Evolutionary conservation across 1,140 invertebrate genomes (phyloP).

Genomic region (Neodiprion virginianus): DNA sequence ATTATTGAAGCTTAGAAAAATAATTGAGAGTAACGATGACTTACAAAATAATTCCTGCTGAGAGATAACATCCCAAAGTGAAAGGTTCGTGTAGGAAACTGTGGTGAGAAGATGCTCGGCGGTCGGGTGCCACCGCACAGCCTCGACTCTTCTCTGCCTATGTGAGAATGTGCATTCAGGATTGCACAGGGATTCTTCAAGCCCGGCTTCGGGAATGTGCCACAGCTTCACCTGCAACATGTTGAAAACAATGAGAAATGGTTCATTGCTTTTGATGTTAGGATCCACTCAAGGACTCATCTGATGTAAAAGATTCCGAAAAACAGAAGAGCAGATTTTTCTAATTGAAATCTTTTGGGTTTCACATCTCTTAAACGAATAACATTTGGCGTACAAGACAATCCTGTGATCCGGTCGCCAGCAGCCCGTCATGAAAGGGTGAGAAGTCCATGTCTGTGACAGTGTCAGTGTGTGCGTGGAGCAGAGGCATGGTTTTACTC

Average conservation of each 20-base stretch:
- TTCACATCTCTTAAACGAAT: not conserved
- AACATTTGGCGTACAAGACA: constrained; percentile 70
- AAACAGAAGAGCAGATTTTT: not conserved
- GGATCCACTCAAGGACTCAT: too few relatives aligned
- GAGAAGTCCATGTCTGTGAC: constrained; percentile 96
- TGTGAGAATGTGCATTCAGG: constrained; percentile 83
- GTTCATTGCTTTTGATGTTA: too few relatives aligned
- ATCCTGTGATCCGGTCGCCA: constrained; percentile 91
- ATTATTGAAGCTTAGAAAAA: not conserved
- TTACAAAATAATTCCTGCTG: constrained; percentile 83
- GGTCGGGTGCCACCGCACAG: constrained; percentile 85
- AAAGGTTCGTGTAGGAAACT: constrained; percentile 79
- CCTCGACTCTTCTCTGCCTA: constrained; percentile 82
- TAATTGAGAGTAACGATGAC: constrained; percentile 26
- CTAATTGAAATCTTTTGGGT: not conserved
- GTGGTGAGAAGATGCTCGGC: constrained; percentile 86
- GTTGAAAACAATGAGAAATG: constrained; percentile 26
- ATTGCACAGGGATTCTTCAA: constrained; percentile 80
- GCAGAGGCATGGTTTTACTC: constrained; percentile 81
- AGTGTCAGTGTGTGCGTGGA: constrained; percentile 87
- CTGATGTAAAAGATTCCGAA: too few relatives aligned
- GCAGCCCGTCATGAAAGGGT: constrained; percentile 90
- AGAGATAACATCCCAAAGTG: constrained; percentile 85
- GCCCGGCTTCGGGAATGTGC: constrained; percentile 81
- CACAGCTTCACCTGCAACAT: constrained; percentile 78